These are phyloP conservation scores for Acleris literana DNA, from an alignment of 2,888 invertebrate species.

Conservation along the genomic window DNA sequence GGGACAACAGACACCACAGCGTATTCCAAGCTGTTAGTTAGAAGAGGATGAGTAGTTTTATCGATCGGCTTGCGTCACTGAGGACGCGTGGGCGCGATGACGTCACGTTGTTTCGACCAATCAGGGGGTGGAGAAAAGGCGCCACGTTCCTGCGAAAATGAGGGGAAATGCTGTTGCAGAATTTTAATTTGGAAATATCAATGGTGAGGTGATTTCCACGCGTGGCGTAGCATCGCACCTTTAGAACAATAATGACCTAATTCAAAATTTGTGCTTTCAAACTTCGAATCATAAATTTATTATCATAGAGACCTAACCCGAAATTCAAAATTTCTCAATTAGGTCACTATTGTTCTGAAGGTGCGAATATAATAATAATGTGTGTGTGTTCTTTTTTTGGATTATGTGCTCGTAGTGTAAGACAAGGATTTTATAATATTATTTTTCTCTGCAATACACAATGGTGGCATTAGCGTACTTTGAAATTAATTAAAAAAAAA, in stretches of 20 bases:
- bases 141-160: slow-evolving; percentile 65
- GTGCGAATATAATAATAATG: not conserved
- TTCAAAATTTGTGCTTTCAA: too few relatives aligned
- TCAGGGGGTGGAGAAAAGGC: slow-evolving; percentile 65
- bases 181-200: slow-evolving; percentile 33
- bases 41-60: slow-evolving; percentile 57
- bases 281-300: too few relatives aligned
- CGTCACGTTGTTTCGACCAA: slow-evolving; percentile 74
- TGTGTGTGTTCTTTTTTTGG: not conserved
- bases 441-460: too few relatives aligned
- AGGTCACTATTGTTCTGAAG: too few relatives aligned
- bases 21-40: slow-evolving; percentile 34
- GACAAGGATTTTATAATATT: too few relatives aligned
- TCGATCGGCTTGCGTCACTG: slow-evolving; percentile 82
- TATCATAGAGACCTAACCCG: too few relatives aligned
- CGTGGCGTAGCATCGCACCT: slow-evolving; percentile 8
- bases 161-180: slow-evolving; percentile 48
- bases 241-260: too few relatives aligned
- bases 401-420: not conserved
- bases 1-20: slow-evolving; percentile 44
- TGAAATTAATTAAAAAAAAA: too few relatives aligned
- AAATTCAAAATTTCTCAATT: too few relatives aligned
- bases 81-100: slow-evolving; percentile 79
- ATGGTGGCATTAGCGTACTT: too few relatives aligned
- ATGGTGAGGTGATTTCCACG: slow-evolving; percentile 17